Base-by-base conservation (phyloP, 2,888 invertebrate genomes). In the Zygothrica quintamaculata region DNA sequence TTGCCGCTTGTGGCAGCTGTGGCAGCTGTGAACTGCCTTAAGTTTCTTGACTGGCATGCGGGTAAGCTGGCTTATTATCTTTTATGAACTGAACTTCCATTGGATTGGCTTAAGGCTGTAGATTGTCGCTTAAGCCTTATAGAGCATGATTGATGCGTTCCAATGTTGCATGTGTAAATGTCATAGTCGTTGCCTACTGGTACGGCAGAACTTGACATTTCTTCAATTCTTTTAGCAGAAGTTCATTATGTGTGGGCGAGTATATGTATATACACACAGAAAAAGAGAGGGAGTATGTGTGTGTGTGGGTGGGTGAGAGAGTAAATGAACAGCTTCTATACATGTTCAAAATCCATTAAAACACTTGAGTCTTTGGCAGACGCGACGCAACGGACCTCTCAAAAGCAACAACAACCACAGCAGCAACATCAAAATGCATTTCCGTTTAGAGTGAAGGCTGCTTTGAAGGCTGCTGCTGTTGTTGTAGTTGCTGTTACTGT, bases 21-120 rank as follows among this genome's bases (percentile, higher is more conserved):
- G 59, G 42, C 65, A 46, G 57, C 56, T 64, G 40, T 53, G 25
- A 40, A 56, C 44, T 58, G 72, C 62, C 65, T 62, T 67, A 74
- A 80, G 72, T 65, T 69, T n/a, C n/a, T n/a, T 72, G 77, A 73
- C 70, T 75, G 75, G 78, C 84, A 81, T 68, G 61, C 72, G 74
- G 73, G 60, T 80, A 84, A 84, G 84, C 86, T 68, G 58, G 86
- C 78, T 78, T 81, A 84, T 84, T 84, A 84, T 84, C 79, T 82
- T 84, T 84, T 84, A 84, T 84, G 80, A 84, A 85, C 80, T 77
- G 77, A 76, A 78, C 73, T 77, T 77, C 51, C 40, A 59, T 55
- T 34, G 52, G 42, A 71, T 59, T 61, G 61, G 46, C 65, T 73
- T 73, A 65, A 65, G 73, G 47, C 64, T 65, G 46, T 65, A 56